Evolutionary conservation across 2,113 vertebrate genomes (phyloP).

Genomic region (Pitta sordida): DNA sequence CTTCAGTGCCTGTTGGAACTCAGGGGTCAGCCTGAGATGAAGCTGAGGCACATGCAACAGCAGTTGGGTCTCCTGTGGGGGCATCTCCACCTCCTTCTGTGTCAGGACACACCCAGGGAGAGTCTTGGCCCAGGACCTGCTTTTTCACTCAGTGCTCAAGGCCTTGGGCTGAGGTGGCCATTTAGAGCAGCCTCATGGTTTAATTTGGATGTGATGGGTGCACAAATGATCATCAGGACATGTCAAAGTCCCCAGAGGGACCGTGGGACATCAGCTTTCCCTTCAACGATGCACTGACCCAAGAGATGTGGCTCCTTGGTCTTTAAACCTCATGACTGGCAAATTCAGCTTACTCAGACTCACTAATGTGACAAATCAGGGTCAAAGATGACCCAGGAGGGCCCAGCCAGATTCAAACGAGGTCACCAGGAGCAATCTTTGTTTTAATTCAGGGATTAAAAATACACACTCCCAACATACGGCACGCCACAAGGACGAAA

Average conservation of each 20-base stretch:
- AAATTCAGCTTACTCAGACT: background rate
- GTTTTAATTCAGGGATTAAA: background rate
- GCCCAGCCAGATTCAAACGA: background rate
- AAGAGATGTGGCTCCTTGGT: background rate
- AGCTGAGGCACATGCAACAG: background rate
- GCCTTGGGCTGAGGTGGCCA: background rate
- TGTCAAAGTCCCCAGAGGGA: background rate
- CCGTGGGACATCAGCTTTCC: background rate
- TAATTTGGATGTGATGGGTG: background rate
- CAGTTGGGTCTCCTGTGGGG: background rate
- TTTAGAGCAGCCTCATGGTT: background rate
- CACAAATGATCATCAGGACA: background rate
- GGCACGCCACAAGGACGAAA: background rate
- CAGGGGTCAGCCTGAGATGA: background rate
- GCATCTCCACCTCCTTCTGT: background rate
- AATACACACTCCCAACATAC: background rate
- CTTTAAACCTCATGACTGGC: background rate
- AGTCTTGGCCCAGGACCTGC: background rate
- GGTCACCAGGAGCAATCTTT: background rate
- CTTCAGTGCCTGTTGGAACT: background rate
- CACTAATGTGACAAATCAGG: background rate
- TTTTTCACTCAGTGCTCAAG: background rate
- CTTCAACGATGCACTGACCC: background rate
- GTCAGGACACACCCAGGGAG: background rate
- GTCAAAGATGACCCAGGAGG: background rate